A percentile compares a stretch with the other conserved stretches of the same genome.
These are phyloP conservation scores for Eonycteris spelaea DNA, from an alignment of 2,113 vertebrate species.

Conservation along the genomic window DNA sequence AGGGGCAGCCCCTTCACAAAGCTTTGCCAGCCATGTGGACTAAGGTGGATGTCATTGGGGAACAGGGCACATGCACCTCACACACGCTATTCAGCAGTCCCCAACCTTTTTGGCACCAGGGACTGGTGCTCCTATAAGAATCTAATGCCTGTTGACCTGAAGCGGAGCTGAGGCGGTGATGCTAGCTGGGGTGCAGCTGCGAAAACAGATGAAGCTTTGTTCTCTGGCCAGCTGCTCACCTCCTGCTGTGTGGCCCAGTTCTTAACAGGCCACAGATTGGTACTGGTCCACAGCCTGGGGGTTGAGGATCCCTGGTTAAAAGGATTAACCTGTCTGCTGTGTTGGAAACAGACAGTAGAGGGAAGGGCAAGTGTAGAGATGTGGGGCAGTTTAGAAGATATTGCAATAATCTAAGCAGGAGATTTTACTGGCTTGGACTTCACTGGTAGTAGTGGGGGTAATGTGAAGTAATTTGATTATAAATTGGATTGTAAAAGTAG, in stretches of 20 bases:
- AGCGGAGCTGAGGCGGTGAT: too few species aligned
- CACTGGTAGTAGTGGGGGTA: background rate
- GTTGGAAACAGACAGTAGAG: background rate
- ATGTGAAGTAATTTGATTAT: background rate
- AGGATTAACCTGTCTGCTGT: too few species aligned
- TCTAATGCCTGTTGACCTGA: too few species aligned
- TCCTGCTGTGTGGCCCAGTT: too few species aligned
- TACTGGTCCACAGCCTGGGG: too few species aligned
- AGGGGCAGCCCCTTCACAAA: background rate
- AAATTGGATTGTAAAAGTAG: background rate
- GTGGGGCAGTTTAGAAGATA: background rate
- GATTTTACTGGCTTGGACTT: background rate
- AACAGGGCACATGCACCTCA: background rate
- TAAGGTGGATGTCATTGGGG: too few species aligned
- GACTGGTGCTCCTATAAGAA: too few species aligned
- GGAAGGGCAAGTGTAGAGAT: fast-evolving
- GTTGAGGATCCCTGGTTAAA: background rate
- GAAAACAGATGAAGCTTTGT: too few species aligned
- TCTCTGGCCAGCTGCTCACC: too few species aligned
- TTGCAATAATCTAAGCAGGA: background rate
- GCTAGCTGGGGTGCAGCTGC: too few species aligned
- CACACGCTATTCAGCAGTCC: background rate
- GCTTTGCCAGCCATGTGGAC: background rate
- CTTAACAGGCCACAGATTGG: too few species aligned
- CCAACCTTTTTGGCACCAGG: too few species aligned